Base-by-base conservation (phyloP, 1,140 invertebrate genomes). In the Aphaenogaster ashmeadi region DNA sequence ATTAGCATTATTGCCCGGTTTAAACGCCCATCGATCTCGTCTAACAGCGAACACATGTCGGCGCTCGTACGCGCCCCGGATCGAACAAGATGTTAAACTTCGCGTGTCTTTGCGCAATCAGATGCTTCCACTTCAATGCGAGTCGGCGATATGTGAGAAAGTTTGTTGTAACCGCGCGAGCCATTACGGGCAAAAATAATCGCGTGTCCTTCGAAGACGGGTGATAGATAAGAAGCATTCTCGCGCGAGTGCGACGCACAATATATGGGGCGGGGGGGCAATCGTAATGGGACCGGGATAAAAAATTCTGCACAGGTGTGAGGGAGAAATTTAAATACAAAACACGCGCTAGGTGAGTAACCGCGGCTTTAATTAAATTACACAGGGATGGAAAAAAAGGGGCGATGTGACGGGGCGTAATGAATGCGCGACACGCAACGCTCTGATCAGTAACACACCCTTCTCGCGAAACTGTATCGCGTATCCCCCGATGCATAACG, bases 291-390 rank as follows among this genome's bases (percentile, higher is more conserved):
- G 15, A 71, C 6, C 3, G 44, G 13, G 18, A 67, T n/a, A 36
- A 52, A 58, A 67, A 69, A 50, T 54, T 85, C 18, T 5, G 56
- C 27, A 18, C 38, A 18, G 13, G 8, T 11, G 13, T 36, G 33
- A 84, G 18, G 47, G 60, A 64, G 21, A 79, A 79, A 56, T 54
- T 64, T 44, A 67, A 21, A 60, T 33, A 41, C 50, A 52, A 13
- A 7, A 69, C 41, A 74, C 54, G 13, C 21, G 79, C 50, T 6
- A 47, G 67, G 52, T 47, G 75, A 86, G 50, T 58, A 75, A 77
- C 44, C 18, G 79, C 85, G 58, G 58, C 38, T 11, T 83, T 89
- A 88, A 88, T 90, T 87, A 87, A 90, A 90, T 87, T 81, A 90
- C 13, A 78, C 62, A 7, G 38, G 44, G 33, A 41, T 52, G 38